A percentile compares a stretch with the other conserved stretches of the same genome.
phyloP scores from a whole-genome alignment of 2,113 vertebrate species.

The Oreochromis aureus region DNA sequence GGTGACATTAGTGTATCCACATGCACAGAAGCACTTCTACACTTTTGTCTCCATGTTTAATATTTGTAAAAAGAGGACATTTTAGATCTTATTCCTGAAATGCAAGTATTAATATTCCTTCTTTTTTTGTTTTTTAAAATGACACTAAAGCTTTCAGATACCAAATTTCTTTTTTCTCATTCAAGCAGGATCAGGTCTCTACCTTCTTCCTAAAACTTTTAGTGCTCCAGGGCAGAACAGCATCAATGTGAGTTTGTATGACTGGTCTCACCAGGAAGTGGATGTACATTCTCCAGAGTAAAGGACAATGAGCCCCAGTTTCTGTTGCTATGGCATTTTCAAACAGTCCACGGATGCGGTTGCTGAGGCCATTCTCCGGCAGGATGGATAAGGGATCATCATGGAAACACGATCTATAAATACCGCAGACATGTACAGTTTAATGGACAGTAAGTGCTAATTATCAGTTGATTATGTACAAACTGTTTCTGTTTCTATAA shows the following conservation, averaged over 20 bases:
- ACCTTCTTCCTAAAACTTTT: neutral
- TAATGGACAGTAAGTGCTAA: neutral
- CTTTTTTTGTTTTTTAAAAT: neutral
- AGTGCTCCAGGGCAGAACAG: neutral
- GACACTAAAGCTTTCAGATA: neutral
- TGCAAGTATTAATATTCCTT: neutral
- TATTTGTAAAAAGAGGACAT: neutral
- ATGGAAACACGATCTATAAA: slow-evolving; percentile 69
- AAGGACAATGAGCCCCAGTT: slow-evolving; percentile 79
- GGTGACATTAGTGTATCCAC: neutral
- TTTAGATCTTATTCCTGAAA: neutral
- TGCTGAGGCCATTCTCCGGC: slow-evolving; percentile 86
- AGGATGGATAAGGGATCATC: slow-evolving; percentile 75
- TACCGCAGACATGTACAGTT: neutral
- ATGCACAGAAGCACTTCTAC: accelerated
- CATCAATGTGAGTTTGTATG: neutral
- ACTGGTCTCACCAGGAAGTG: slow-evolving; percentile 80
- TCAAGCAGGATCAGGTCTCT: accelerated
- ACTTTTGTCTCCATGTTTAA: neutral
- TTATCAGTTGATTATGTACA: neutral
- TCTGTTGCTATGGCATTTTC: slow-evolving; percentile 78
- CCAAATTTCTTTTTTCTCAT: accelerated
- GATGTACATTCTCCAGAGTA: slow-evolving; percentile 94
- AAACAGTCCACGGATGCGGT: slow-evolving; percentile 87
- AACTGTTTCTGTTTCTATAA: neutral